A percentile compares a stretch with the other conserved stretches of the same genome.
Evolutionary conservation across 1,140 invertebrate genomes (phyloP).

Genomic region (Sinella curviseta): DNA sequence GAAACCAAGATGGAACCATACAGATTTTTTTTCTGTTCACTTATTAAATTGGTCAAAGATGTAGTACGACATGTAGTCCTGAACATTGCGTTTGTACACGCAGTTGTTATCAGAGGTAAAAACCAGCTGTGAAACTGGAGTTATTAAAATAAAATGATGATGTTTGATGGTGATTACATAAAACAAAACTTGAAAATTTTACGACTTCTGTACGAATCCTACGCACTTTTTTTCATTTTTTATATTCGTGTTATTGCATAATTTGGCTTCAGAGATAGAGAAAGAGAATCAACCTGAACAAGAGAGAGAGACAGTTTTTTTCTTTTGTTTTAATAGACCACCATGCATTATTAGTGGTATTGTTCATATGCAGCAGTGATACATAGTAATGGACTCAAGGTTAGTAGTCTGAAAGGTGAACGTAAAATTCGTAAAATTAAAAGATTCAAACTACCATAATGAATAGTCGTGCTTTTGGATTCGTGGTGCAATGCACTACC

Average conservation of each 20-base stretch:
- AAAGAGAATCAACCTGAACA: neutral
- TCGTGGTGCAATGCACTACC: neutral
- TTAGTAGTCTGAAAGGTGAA: neutral
- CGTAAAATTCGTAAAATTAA: neutral
- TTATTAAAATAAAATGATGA: constrained; percentile 1
- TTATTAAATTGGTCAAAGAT: too few relatives aligned
- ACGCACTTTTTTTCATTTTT: neutral
- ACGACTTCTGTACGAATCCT: neutral
- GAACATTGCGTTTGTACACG: neutral
- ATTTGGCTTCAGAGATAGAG: neutral
- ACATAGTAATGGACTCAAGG: neutral
- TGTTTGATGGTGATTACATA: neutral
- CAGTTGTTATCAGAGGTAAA: neutral
- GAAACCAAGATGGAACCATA: neutral
- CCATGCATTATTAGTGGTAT: neutral
- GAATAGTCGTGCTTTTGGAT: neutral
- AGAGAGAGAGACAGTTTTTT: neutral
- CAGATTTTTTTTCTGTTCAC: too few relatives aligned
- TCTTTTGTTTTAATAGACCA: neutral
- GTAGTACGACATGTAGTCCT: too few relatives aligned
- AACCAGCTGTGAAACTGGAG: constrained; percentile 18
- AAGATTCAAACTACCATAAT: neutral
- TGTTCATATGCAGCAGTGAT: neutral
- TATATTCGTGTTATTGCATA: constrained; percentile 11
- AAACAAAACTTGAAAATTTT: constrained; percentile 7